These are phyloP conservation scores for Gadopsis marmoratus DNA, from an alignment of 2,797 vertebrate genomes.

Conservation along the genomic window DNA sequence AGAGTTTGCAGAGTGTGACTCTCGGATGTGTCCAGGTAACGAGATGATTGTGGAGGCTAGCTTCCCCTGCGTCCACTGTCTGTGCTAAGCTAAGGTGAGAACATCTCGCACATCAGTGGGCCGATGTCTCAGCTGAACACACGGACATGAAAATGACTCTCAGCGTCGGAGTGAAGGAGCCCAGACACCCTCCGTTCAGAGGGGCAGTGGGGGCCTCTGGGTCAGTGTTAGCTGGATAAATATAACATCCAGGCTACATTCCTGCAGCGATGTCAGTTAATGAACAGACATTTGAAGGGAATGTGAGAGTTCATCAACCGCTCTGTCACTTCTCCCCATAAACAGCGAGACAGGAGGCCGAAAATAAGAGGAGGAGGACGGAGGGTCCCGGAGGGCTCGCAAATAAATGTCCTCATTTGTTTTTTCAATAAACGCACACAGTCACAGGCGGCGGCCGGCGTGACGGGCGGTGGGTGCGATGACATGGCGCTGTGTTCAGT, in stretches of 20 bases:
- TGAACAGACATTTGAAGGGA: neutral
- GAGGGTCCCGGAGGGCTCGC: neutral
- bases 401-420: neutral
- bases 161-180: neutral
- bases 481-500: too few species aligned
- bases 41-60: too few species aligned
- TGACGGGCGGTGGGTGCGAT: too few species aligned
- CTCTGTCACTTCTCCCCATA: conserved; percentile 12
- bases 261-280: conserved; percentile 28
- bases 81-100: neutral
- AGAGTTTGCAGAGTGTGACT: neutral
- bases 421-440: neutral
- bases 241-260: neutral
- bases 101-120: too few species aligned
- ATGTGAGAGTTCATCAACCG: conserved; percentile 23
- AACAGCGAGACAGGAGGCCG: neutral
- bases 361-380: neutral
- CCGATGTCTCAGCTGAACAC: too few species aligned
- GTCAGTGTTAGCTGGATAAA: neutral
- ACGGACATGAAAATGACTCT: neutral
- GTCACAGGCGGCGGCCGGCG: too few species aligned
- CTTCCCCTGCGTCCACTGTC: too few species aligned
- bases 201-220: neutral
- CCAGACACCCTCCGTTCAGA: neutral
- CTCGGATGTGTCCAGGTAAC: too few species aligned